phyloP scores from a whole-genome alignment of 2,113 vertebrate species.

The human (Homo sapiens) region GRCh38 chr11:81830001-81830500 shows the following conservation, averaged over 20 bases:
- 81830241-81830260: background rate
- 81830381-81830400: background rate
- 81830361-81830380: background rate
- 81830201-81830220: background rate
- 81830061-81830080: background rate
- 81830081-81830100: background rate
- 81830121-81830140: background rate
- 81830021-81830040: background rate
- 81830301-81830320: background rate
- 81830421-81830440: background rate
- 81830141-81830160: background rate
- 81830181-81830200: background rate
- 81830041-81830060: background rate
- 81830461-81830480: background rate
- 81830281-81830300: background rate
- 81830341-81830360: background rate
- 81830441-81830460: background rate
- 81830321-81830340: background rate
- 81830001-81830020: background rate
- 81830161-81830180: background rate
- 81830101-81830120: background rate
- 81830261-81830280: background rate
- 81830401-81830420: background rate
- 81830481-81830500: background rate
- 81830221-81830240: background rate